Base-by-base conservation (phyloP, 1,140 invertebrate genomes). In the Ips typographus region DNA sequence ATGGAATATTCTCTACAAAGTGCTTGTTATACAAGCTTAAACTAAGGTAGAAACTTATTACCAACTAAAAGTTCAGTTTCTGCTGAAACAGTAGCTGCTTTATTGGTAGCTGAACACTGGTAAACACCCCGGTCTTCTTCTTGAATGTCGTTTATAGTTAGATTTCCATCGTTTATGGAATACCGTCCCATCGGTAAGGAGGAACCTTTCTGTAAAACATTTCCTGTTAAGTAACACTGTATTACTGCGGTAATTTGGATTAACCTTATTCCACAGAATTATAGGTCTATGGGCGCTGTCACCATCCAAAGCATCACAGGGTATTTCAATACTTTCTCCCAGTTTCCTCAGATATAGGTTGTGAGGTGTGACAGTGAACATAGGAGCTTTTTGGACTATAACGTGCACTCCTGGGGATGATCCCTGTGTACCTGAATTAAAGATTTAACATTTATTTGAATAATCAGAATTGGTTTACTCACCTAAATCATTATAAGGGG, bases 81-180 rank as follows among this genome's bases (percentile, higher is more conserved):
- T 1, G 90, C 87, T 1, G 92, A 89, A 40, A 97, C 88, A 5
- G 92, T 94, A n/a, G 93, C 94, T 4, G 95, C 94, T 77, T 95
- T 94, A 82, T 98, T 98, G 70, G 88, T 91, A 1, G 93, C 91
- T 42, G 93, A 88, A 81, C 96, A 98, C 79, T 95, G 92, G 82
- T 97, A 98, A 67, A 90, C 82, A 3, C 95, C 95, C 76, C 94
- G 89, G 83, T 98, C 96, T 66, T 89, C 87, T 81, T 96, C 93
- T 67, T 88, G 85, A 37, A 98, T 86, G 66, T 88, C 86, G 65
- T 85, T 85, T 55, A 98, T 91, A 37, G 93, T 96, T 69, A 98
- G 82, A 83, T 96, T 96, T 56, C 95, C 94, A 57, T 89, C 90
- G 64, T 86, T 85, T 40, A 94, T 80, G 40, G 84, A 82, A 62